Evolutionary conservation across 64 coral and sea anemone species (phyloP).

Genomic region (Acropora yongei): DNA sequence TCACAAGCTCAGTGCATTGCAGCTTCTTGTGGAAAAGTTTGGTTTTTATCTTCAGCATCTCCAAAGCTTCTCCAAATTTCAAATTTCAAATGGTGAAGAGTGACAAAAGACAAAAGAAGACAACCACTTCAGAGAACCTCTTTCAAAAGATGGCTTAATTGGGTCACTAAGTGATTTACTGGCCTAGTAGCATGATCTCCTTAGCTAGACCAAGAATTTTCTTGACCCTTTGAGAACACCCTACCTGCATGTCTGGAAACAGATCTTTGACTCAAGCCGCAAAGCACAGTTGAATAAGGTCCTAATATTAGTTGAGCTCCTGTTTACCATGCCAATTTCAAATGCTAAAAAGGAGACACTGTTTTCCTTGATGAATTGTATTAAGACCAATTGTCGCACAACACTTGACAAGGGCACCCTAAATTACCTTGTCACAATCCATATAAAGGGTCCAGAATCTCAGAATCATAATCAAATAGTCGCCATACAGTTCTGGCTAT

Average conservation of each 20-base stretch:
- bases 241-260: constrained; percentile 68
- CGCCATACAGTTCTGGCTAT: constrained; percentile 54
- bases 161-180: constrained; percentile 52
- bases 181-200: constrained; percentile 70
- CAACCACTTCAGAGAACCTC: constrained; percentile 68
- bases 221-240: constrained; percentile 42
- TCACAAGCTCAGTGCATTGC: constrained; percentile 55
- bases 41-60: constrained; percentile 58
- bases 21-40: constrained; percentile 64
- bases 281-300: neutral
- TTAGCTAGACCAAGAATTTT: constrained; percentile 38
- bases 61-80: constrained; percentile 48
- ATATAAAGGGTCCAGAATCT: constrained; percentile 38
- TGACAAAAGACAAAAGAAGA: constrained; percentile 70
- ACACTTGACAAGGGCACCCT: constrained; percentile 60
- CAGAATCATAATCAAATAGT: constrained; percentile 54
- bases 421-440: constrained; percentile 54
- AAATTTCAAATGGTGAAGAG: constrained; percentile 17
- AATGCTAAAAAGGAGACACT: constrained; percentile 76
- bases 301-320: constrained; percentile 41
- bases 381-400: constrained; percentile 65
- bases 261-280: constrained; percentile 25
- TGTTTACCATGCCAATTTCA: constrained; percentile 69
- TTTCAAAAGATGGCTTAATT: constrained; percentile 64
- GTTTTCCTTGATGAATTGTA: constrained; percentile 72